Base-by-base conservation (phyloP, 1,140 invertebrate genomes). In the Pseudobourletiella spinata region DNA sequence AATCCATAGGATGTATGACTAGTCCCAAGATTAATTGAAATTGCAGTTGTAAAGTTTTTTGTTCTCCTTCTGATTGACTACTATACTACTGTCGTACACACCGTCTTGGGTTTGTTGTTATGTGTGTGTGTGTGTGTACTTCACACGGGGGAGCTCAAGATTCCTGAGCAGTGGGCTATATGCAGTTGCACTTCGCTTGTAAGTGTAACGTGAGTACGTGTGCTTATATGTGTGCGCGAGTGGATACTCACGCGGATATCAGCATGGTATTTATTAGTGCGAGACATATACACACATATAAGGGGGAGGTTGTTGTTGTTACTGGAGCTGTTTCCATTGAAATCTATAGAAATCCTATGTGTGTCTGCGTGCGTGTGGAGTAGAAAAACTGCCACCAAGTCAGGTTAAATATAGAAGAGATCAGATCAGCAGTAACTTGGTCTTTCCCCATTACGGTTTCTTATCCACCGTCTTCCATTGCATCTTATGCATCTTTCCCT, bases 371-470 rank as follows among this genome's bases (percentile, higher is more conserved):
- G 30, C 29, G 54, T 18, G 32, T 39, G 25, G 56, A 44, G 46
- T 39, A 57, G 15, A 35, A 57, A 57, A 57, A 57, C 39, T 39
- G 32, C 56, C 39, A 57, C 56, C 56, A 57, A 43, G 56, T 57
- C 56, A 44, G 56, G 56, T 57, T 57, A 57, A 57, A 57, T 57
- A 42, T 57, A 57, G 56, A 43, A 43, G 39, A 29, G 56, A 42
- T 11, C 11, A 39, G n/a, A 11, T 11, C 11, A 39, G n/a, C 35
- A n/a, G 35, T 39, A n/a, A n/a, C n/a, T 39, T n/a, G 35, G n/a
- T n/a, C n/a, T n/a, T n/a, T n/a, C n/a, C n/a, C n/a, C n/a, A n/a
- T n/a, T n/a, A n/a, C n/a, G n/a, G n/a, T n/a, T n/a, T n/a, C n/a
- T n/a, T n/a, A n/a, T n/a, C n/a, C 35, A 11, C n/a, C 35, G 11